A percentile compares a stretch with the other conserved stretches of the same genome.
These are phyloP conservation scores for Mylabris sibirica DNA, from an alignment of 2,888 invertebrate genomes.

Conservation along the genomic window DNA sequence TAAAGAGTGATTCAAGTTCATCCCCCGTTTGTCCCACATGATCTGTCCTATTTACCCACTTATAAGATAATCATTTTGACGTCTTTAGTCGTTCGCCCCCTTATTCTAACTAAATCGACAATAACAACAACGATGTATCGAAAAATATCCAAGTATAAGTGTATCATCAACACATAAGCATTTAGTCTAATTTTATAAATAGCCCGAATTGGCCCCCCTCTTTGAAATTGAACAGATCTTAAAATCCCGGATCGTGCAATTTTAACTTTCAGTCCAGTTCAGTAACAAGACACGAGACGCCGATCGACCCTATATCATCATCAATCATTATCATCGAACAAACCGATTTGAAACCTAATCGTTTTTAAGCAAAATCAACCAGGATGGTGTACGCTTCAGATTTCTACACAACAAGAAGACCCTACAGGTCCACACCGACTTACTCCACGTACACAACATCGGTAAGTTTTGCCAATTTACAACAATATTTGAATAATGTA, in stretches of 20 bases:
- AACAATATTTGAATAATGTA: slow-evolving; percentile 15
- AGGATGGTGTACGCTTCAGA: slow-evolving; percentile 93
- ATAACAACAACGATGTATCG: slow-evolving; percentile 10
- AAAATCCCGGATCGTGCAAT: slow-evolving; percentile 50
- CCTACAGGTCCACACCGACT: slow-evolving; percentile 75
- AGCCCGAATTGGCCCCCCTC: not conserved
- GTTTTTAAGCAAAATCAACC: slow-evolving; percentile 43
- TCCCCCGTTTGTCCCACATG: not conserved
- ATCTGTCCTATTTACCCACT: not conserved
- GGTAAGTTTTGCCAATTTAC: slow-evolving; percentile 70
- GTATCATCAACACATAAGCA: not conserved
- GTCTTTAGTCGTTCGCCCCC: not conserved
- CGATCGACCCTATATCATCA: slow-evolving; percentile 53
- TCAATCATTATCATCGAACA: slow-evolving; percentile 54
- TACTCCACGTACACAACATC: slow-evolving; percentile 79
- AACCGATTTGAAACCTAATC: not conserved
- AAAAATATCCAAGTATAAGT: slow-evolving; percentile 1
- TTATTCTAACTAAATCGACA: not conserved
- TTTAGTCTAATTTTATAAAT: slow-evolving; percentile 6
- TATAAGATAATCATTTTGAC: not conserved
- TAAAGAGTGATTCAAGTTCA: slow-evolving; percentile 1
- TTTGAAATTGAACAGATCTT: slow-evolving; percentile 37
- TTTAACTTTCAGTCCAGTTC: slow-evolving; percentile 51
- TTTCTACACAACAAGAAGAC: slow-evolving; percentile 89
- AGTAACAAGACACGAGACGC: slow-evolving; percentile 54